Evolutionary conservation across 2,888 invertebrate species (phyloP).

Genomic region (Cantharis rustica): DNA sequence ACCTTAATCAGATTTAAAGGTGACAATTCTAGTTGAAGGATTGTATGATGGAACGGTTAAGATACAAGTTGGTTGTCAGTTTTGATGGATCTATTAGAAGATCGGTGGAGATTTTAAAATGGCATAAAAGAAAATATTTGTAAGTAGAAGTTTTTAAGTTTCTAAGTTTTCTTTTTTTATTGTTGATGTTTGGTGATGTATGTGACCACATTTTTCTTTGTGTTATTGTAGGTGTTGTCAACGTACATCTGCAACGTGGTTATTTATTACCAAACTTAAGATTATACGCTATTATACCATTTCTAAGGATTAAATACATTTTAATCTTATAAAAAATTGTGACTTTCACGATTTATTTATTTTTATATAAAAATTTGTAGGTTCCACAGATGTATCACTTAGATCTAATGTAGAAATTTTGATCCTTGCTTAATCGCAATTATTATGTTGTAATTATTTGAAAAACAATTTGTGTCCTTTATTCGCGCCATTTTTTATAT

Average conservation of each 20-base stretch:
- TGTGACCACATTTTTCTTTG: constrained; percentile 21
- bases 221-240: constrained; percentile 9
- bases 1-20: constrained; percentile 33
- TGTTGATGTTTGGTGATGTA: constrained; percentile 29
- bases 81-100: constrained; percentile 34
- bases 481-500: not conserved
- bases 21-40: constrained; percentile 31
- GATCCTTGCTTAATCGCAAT: not conserved
- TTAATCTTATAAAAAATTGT: not conserved
- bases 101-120: constrained; percentile 26
- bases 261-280: not conserved
- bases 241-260: constrained; percentile 3
- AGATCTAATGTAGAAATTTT: not conserved
- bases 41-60: constrained; percentile 33
- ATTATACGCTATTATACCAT: not conserved
- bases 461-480: not conserved
- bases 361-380: not conserved
- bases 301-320: not conserved
- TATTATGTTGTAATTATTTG: not conserved
- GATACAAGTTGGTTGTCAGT: constrained; percentile 26
- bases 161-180: constrained; percentile 9
- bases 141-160: constrained; percentile 22
- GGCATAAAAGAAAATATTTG: constrained; percentile 31
- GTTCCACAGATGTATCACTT: not conserved
- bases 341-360: not conserved